These are phyloP conservation scores for Heteractis magnifica DNA, from an alignment of 92 coral and sea anemone genomes.

Conservation along the genomic window DNA sequence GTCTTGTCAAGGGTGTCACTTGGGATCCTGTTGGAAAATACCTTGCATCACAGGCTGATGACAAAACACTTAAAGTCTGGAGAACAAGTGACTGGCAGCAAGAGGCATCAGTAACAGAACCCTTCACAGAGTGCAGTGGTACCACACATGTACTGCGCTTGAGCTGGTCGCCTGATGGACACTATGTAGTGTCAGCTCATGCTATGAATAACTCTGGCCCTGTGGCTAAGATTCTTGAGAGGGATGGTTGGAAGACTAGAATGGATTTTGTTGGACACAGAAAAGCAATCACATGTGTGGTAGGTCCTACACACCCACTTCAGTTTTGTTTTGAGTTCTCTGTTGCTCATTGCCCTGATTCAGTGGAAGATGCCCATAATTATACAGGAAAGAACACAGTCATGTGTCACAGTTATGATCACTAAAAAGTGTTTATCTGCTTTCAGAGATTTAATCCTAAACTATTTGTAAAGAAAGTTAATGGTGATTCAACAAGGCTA, in stretches of 20 bases:
- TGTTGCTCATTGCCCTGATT: too few species aligned
- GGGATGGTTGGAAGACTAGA: conserved; percentile 97
- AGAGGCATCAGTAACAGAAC: conserved; percentile 78
- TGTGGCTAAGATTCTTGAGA: conserved; percentile 93
- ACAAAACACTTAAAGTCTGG: conserved; percentile 84
- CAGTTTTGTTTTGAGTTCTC: neutral
- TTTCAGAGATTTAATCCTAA: conserved; percentile 89
- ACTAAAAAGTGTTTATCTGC: neutral
- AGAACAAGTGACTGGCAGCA: conserved; percentile 97
- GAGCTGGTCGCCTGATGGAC: conserved; percentile 99
- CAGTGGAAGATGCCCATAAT: too few species aligned
- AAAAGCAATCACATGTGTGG: conserved; percentile 96
- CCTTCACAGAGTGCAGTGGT: conserved; percentile 93
- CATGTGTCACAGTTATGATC: neutral
- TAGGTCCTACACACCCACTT: conserved; percentile 10
- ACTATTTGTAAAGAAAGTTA: conserved; percentile 76
- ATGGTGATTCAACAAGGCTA: conserved; percentile 83
- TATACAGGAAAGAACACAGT: too few species aligned
- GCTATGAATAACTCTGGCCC: conserved; percentile 99
- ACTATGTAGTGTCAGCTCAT: conserved; percentile 96
- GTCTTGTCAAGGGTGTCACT: conserved; percentile 94
- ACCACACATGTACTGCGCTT: conserved; percentile 90
- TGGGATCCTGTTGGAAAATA: conserved; percentile 99
- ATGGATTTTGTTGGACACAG: conserved; percentile 99
- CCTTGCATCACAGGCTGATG: conserved; percentile 94